These are phyloP conservation scores for Rhagonycha lutea DNA, from an alignment of 2,888 invertebrate genomes.

Conservation along the genomic window DNA sequence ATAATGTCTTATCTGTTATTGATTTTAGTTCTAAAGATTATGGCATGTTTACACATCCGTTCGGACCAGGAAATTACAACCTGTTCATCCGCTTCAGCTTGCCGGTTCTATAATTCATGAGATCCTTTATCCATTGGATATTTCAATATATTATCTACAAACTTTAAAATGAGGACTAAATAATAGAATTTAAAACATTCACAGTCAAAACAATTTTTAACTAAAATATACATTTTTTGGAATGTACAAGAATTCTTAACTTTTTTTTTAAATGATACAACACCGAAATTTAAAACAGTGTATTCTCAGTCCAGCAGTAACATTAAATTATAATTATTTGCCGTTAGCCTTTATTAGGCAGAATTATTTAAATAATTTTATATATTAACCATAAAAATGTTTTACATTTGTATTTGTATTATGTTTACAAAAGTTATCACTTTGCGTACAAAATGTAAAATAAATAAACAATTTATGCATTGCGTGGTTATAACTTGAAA, in stretches of 20 bases:
- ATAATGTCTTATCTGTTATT: slow-evolving; percentile 11
- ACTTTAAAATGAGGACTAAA: background rate
- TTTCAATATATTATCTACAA: slow-evolving; percentile 9
- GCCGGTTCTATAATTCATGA: slow-evolving; percentile 22
- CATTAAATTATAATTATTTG: background rate
- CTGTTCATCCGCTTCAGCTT: slow-evolving; percentile 17
- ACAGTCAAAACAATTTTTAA: background rate
- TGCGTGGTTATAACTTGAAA: background rate
- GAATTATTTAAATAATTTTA: background rate
- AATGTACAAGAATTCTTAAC: background rate
- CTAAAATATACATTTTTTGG: background rate
- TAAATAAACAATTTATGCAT: background rate
- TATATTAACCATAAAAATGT: background rate
- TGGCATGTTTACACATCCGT: slow-evolving; percentile 17
- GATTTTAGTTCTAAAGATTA: slow-evolving; percentile 15
- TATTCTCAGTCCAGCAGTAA: background rate
- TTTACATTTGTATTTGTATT: background rate
- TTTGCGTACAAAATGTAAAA: background rate
- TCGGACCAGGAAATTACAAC: slow-evolving; percentile 21
- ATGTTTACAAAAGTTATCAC: background rate
- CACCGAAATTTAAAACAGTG: background rate
- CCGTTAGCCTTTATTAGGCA: background rate
- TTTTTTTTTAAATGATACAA: too few relatives aligned
- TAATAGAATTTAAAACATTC: background rate
- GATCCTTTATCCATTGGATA: slow-evolving; percentile 7